Evolutionary conservation across 2,888 invertebrate species (phyloP).

Genomic region (Acanthosepion pharaonis): DNA sequence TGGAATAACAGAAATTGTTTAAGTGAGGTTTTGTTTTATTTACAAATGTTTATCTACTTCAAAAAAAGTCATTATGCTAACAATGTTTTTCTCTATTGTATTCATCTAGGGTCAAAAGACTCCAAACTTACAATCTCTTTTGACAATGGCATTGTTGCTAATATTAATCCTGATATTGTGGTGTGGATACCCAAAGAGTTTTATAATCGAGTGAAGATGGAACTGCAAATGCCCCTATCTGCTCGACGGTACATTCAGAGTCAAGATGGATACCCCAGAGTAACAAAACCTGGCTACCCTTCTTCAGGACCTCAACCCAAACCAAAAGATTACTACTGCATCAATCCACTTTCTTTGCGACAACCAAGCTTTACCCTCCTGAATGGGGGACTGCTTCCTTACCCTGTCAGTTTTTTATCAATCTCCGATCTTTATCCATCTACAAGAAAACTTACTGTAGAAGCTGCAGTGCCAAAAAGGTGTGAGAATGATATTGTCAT

Average conservation of each 20-base stretch:
- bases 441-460: slow-evolving; percentile 55
- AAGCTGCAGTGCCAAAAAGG: slow-evolving; percentile 41
- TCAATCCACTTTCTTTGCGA: slow-evolving; percentile 57
- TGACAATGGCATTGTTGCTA: slow-evolving; percentile 69
- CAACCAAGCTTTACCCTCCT: not conserved
- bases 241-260: slow-evolving; percentile 66
- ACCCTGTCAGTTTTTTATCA: not conserved
- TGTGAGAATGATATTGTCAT: slow-evolving; percentile 37
- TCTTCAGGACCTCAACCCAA: slow-evolving; percentile 66
- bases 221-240: slow-evolving; percentile 71
- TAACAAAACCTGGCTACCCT: slow-evolving; percentile 70
- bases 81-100: not conserved
- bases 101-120: slow-evolving; percentile 65
- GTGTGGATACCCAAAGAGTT: slow-evolving; percentile 72
- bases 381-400: not conserved
- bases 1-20: no score
- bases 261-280: slow-evolving; percentile 68
- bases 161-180: slow-evolving; percentile 62
- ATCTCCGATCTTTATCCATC: slow-evolving; percentile 34
- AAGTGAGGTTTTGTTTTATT: not conserved
- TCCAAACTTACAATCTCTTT: slow-evolving; percentile 69
- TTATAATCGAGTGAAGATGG: slow-evolving; percentile 70
- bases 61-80: not conserved
- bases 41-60: not conserved
- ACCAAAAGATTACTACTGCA: slow-evolving; percentile 67